Evolutionary conservation across 2,113 vertebrate species (phyloP), one percentile per base, ranked within the genome.

Genomic region (Macrotis lagotis): DNA sequence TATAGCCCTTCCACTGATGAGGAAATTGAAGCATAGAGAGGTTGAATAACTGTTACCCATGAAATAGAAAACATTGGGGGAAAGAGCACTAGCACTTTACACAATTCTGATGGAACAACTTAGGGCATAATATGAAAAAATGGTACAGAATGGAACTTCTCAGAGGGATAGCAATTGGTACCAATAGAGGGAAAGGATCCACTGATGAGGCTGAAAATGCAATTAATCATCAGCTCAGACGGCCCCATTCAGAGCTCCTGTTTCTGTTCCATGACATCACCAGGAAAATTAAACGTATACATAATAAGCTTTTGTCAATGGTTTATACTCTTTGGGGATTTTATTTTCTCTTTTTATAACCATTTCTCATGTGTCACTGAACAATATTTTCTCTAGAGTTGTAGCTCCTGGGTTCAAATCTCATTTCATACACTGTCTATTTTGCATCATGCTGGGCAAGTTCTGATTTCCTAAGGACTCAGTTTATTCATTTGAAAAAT

Each of bases 321-420:
- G 92, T 66, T 25, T 22, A 90, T 88, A 90, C 14, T 66, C 94
- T 25, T 28, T 92, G 19, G 48, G 22, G 91, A 50, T 74, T 94
- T 95, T 94, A 94, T 28, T 51, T 92, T 44, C 92, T 59, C 91
- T 96, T 93, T 55, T 55, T 93, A 93, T 94, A 91, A 59, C 37
- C 4, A 89, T 96, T 48, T 96, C 95, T 50, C 48, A 95, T 90
- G 94, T 94, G 28, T 19, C 92, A 91, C 50, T 91, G 31, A 91
- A n/a, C 25, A 48, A 89, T n/a, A n/a, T 19, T n/a, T 14, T 74
- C 37, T 74, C 37, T 74, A 14, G 0, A 74, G 11, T n/a, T 74
- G 16, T 19, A 74, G 37, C 37, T 7, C 22, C 37, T 83, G 19
- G 37, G 19, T 83, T 83, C 37, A 83, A 83, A 83, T 44, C 16